phyloP scores from a whole-genome alignment of 2,113 vertebrate genomes.

The Saguinus imperator region DNA sequence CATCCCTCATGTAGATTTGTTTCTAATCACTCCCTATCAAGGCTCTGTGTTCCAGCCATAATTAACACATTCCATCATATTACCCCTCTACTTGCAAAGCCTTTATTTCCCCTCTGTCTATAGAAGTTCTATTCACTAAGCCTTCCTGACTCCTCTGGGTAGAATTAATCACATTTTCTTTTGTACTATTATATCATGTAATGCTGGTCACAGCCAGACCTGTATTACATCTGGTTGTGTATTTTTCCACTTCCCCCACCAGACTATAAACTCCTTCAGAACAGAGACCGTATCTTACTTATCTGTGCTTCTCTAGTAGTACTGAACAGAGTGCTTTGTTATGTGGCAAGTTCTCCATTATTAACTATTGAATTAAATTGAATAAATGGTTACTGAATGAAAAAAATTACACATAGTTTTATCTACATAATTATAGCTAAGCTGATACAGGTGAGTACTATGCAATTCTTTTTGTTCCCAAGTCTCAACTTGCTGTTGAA shows the following conservation, averaged over 20 bases:
- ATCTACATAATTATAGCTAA: slow-evolving; percentile 72
- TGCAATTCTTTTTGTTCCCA: slow-evolving; percentile 57
- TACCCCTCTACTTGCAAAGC: not conserved
- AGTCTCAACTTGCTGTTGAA: slow-evolving; percentile 71
- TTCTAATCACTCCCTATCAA: not conserved
- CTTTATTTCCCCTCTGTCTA: not conserved
- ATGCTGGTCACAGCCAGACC: not conserved
- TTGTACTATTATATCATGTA: not conserved
- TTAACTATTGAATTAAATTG: slow-evolving; percentile 11
- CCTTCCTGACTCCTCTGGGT: not conserved
- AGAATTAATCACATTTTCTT: not conserved
- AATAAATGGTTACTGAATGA: slow-evolving; percentile 59
- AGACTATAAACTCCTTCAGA: not conserved
- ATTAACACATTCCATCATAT: not conserved
- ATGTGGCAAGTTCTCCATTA: not conserved
- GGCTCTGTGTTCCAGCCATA: not conserved
- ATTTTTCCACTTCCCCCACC: no score
- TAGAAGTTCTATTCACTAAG: not conserved
- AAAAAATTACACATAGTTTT: slow-evolving; percentile 54
- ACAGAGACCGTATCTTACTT: not conserved
- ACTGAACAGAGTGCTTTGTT: not conserved
- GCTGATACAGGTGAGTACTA: slow-evolving; percentile 64
- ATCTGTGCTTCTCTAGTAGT: not conserved
- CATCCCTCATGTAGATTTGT: not conserved
- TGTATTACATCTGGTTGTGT: not conserved